Percentiles rank a stretch among this genome's conserved stretches.
These are phyloP conservation scores for Saturnia pavonia DNA, from an alignment of 2,888 invertebrate species.

Conservation along the genomic window DNA sequence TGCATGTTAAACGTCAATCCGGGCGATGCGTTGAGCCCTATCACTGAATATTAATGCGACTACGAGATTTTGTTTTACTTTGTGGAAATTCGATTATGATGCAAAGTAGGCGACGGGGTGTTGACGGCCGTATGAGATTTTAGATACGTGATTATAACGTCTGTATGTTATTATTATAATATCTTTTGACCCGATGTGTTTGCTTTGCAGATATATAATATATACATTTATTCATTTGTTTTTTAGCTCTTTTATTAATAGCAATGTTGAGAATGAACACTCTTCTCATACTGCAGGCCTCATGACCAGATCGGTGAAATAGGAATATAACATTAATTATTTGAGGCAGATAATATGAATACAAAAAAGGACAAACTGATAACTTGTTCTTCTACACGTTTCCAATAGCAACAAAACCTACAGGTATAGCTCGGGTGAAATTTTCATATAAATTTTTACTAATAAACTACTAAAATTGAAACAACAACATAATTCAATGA, in stretches of 20 bases:
- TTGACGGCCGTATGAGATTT: conserved; percentile 24
- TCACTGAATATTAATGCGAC: conserved; percentile 79
- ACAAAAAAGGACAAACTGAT: background rate
- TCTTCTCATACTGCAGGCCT: no score
- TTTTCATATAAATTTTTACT: background rate
- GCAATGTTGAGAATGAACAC: background rate
- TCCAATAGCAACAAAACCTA: background rate
- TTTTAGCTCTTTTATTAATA: background rate
- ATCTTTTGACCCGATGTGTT: background rate
- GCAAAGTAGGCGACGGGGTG: conserved; percentile 69
- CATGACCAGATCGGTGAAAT: background rate
- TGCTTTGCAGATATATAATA: background rate
- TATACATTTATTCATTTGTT: background rate
- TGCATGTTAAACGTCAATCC: conserved; percentile 81
- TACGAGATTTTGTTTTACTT: conserved; percentile 80
- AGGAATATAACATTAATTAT: no score
- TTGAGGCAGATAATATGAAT: background rate
- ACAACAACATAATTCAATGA: background rate
- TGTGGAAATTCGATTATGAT: conserved; percentile 79
- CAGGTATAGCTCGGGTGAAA: background rate
- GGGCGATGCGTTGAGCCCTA: conserved; percentile 77
- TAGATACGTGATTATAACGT: conserved; percentile 11
- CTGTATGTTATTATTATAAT: conserved; percentile 17
- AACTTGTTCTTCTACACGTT: background rate
- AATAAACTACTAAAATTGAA: background rate